phyloP scores from a whole-genome alignment of 1,140 invertebrate genomes.

The Anthonomus grandis region DNA sequence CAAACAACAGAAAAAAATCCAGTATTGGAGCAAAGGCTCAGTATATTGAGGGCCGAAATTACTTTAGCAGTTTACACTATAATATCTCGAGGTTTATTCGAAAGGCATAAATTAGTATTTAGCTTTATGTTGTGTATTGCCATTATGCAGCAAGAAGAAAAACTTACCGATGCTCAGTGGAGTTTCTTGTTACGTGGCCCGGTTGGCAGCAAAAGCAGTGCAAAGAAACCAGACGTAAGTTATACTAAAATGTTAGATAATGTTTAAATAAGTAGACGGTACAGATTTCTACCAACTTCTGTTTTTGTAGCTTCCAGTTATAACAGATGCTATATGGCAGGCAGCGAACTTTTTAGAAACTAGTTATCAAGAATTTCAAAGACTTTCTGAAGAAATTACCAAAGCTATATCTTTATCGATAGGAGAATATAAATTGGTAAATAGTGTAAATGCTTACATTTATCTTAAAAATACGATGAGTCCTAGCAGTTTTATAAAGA shows the following conservation, averaged over 20 bases:
- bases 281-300: not conserved
- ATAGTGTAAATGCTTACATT: too few species aligned
- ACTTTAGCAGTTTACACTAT: constrained; percentile 81
- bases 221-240: constrained; percentile 21
- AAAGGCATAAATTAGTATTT: constrained; percentile 87
- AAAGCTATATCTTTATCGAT: constrained; percentile 57
- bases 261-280: not conserved
- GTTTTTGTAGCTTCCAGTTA: constrained; percentile 20
- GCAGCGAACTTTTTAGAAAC: constrained; percentile 56
- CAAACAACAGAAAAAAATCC: constrained; percentile 65
- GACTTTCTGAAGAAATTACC: constrained; percentile 54
- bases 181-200: constrained; percentile 72
- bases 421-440: constrained; percentile 58
- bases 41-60: constrained; percentile 69
- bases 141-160: constrained; percentile 62
- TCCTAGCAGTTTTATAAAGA: too few species aligned
- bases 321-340: constrained; percentile 64
- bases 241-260: not conserved
- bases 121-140: constrained; percentile 78
- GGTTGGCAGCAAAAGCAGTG: constrained; percentile 51
- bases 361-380: constrained; percentile 54
- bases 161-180: constrained; percentile 61
- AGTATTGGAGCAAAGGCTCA: constrained; percentile 60
- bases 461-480: too few species aligned
- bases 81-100: constrained; percentile 84